Conservation (phyloP, 2,797 vertebrate species). For the Anas acuta region DNA sequence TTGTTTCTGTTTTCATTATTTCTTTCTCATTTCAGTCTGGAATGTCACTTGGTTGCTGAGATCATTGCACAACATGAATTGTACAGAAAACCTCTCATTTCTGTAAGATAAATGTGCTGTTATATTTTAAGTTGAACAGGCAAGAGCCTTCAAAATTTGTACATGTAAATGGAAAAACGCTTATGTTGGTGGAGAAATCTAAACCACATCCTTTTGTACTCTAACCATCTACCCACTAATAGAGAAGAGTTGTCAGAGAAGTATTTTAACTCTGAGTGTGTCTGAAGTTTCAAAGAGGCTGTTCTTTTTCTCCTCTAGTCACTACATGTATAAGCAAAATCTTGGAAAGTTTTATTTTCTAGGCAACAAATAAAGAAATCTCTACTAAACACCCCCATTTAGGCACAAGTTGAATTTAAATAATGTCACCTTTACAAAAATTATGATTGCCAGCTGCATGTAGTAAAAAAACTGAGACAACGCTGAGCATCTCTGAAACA, state of each 20-base stretch:
- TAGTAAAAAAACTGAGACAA: neutral
- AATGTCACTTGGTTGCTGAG: neutral
- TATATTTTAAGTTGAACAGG: neutral
- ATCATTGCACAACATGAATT: neutral
- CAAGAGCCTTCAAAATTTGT: neutral
- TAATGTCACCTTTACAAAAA: neutral
- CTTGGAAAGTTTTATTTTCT: neutral
- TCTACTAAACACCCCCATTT: neutral
- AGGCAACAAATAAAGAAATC: neutral
- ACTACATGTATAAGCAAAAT: neutral
- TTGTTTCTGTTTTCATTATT: slow-evolving; percentile 40
- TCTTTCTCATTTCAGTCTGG: neutral
- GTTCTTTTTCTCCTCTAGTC: neutral
- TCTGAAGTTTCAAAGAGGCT: neutral
- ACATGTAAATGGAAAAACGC: neutral
- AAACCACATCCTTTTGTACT: slow-evolving; percentile 10
- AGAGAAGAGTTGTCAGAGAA: neutral
- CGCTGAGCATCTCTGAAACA: neutral
- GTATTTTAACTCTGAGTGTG: neutral
- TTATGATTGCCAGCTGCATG: neutral
- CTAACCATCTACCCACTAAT: neutral
- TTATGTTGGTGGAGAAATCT: neutral
- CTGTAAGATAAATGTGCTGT: slow-evolving; percentile 3
- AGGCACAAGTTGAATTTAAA: neutral
- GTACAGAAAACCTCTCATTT: neutral